Evolutionary conservation across 2,888 invertebrate species (phyloP).

Genomic region (Maniola hyperantus): DNA sequence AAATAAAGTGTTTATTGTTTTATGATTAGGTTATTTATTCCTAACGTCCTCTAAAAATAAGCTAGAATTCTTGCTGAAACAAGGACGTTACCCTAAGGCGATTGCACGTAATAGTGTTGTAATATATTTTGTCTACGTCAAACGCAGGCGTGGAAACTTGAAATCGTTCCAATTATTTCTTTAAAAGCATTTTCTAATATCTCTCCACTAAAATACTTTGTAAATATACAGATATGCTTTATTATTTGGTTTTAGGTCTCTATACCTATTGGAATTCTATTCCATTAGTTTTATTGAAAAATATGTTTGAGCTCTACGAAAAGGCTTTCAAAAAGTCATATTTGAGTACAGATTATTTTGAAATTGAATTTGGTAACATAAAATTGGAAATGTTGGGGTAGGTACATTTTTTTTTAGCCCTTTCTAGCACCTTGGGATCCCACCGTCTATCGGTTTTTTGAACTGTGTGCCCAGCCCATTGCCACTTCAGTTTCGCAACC

Average conservation of each 20-base stretch:
- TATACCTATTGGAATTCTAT: not conserved
- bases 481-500: too few species aligned
- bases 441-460: too few species aligned
- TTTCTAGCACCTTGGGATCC: too few species aligned
- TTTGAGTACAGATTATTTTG: not conserved
- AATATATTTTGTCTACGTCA: constrained; percentile 42
- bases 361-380: too few species aligned
- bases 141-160: constrained; percentile 43
- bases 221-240: constrained; percentile 33
- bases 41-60: not conserved
- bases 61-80: constrained; percentile 1
- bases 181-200: constrained; percentile 44
- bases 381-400: not conserved
- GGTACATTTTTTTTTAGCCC: not conserved
- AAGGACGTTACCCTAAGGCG: constrained; percentile 32
- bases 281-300: not conserved
- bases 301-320: not conserved
- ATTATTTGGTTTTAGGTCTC: constrained; percentile 16
- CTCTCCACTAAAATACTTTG: constrained; percentile 36
- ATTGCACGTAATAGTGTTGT: constrained; percentile 39
- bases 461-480: too few species aligned
- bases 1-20: not conserved
- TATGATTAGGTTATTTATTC: not conserved
- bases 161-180: constrained; percentile 44
- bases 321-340: not conserved